Evolutionary conservation across 2,888 invertebrate genomes (phyloP).

Genomic region (Sipha maydis): DNA sequence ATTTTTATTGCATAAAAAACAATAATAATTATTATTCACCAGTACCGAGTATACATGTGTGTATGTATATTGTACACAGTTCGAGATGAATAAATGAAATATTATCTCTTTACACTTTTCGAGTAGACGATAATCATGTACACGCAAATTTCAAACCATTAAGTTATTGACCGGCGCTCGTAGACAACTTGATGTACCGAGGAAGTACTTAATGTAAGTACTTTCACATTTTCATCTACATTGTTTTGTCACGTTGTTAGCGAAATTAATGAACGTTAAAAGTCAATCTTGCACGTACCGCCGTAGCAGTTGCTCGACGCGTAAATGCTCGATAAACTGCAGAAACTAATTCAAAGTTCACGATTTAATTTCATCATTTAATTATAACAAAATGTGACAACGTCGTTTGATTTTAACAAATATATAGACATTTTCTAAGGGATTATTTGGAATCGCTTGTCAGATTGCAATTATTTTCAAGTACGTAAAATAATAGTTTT

Average conservation of each 20-base stretch:
- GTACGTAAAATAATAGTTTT: no score
- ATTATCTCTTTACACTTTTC: no score
- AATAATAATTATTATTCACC: no score
- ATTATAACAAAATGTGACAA: no score
- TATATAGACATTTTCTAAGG: no score
- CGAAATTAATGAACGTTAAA: constrained; percentile 27
- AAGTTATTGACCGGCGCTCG: constrained; percentile 3
- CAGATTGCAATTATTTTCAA: no score
- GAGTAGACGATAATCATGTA: neutral
- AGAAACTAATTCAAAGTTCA: neutral
- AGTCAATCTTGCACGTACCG: constrained; percentile 22
- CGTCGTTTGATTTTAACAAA: no score
- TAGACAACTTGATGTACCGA: neutral
- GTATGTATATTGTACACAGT: no score
- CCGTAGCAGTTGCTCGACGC: neutral
- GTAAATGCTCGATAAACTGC: neutral
- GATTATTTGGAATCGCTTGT: no score
- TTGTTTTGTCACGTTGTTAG: constrained; percentile 29
- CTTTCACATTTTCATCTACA: constrained; percentile 3
- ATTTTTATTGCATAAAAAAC: no score
- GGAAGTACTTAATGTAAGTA: constrained; percentile 3
- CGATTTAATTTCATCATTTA: neutral
- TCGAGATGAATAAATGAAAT: no score
- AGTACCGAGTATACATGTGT: no score
- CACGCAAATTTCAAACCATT: constrained; percentile 2